Percentiles rank a stretch among this genome's conserved stretches.
These are phyloP conservation scores for Drosophila fungiperda DNA, from an alignment of 2,888 invertebrate genomes.

Conservation along the genomic window DNA sequence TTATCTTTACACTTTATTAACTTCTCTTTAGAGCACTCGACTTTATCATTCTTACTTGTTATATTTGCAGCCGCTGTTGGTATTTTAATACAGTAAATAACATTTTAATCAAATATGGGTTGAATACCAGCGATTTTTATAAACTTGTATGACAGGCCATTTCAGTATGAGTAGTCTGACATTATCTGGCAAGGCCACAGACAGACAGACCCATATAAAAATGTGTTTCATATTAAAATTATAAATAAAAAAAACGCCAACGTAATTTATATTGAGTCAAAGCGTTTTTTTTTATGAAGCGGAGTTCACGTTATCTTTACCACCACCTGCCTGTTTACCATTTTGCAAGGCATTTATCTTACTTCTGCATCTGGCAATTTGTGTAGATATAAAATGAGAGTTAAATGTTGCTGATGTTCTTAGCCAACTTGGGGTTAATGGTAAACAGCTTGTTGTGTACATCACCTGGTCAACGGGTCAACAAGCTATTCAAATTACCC, in stretches of 20 bases:
- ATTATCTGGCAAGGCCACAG: not conserved
- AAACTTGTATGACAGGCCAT: conserved; percentile 55
- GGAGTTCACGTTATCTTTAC: conserved; percentile 37
- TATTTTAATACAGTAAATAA: conserved; percentile 6
- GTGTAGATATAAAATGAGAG: conserved; percentile 42
- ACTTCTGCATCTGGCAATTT: conserved; percentile 55
- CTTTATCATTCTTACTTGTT: not conserved
- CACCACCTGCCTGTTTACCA: conserved; percentile 41
- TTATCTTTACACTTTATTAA: no score
- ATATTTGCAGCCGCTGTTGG: conserved; percentile 2
- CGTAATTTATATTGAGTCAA: conserved; percentile 52
- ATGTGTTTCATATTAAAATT: conserved; percentile 50
- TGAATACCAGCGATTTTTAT: conserved; percentile 63
- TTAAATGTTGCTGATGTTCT: conserved; percentile 21
- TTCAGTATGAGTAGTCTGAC: conserved; percentile 12
- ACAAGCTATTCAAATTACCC: conserved; percentile 47
- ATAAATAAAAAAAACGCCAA: conserved; percentile 58
- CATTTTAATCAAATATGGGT: conserved; percentile 52
- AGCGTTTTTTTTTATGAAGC: conserved; percentile 40
- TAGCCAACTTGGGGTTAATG: conserved; percentile 20
- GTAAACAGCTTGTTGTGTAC: conserved; percentile 5
- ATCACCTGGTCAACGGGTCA: conserved; percentile 28
- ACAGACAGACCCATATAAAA: conserved; percentile 37
- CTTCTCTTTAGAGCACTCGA: not conserved
- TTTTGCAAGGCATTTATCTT: conserved; percentile 42